Base-by-base conservation (phyloP, 2,888 invertebrate genomes). In the Hypsopygia costalis region DNA sequence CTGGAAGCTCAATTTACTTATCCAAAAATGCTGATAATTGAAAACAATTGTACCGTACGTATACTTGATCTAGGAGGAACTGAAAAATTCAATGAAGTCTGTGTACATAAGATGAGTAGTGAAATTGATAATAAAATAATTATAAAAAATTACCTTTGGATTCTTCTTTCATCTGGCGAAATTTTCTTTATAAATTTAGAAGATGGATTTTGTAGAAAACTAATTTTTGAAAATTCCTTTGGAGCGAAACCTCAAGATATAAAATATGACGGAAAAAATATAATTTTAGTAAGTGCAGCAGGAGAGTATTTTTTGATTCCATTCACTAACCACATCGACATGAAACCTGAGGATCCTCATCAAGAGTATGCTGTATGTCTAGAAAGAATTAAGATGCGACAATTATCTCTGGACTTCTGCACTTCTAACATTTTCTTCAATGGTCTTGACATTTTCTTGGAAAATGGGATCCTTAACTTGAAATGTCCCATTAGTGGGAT, bases 241-340 rank as follows among this genome's bases (percentile, higher is more conserved):
- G 69, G 69, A 46, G 70, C 73, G 29, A 75, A 71, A 60, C 58
- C 85, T 20, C 54, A 59, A 20, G 60, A 69, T 44, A 57, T 79
- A 31, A 49, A 50, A 45, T 22, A 22, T 22, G 54, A 46, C 11
- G 52, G 51, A 43, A 48, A 57, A 6, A 57, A 55, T 9, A 46
- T 86, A 29, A 47, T 67, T 45, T 58, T 88, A 21, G 50, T 73
- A 8, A 86, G 77, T 58, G 77, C 81, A 58, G 69, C 77, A 62
- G 79, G 80, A 10, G 85, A 86, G 51, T 60, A 56, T 6, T 68
- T 81, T 28, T 31, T 45, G 9, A 46, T 52, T 16, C 64, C 76
- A 11, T 59, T 59, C 11, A 41, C 50, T 11, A 50, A 67, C 35
- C 69, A 76, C 22, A 40, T 87, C 20, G 39, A 49, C 28, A 41